Conservation (phyloP, 2,797 vertebrate genomes). For the Centropyge bicolor region DNA sequence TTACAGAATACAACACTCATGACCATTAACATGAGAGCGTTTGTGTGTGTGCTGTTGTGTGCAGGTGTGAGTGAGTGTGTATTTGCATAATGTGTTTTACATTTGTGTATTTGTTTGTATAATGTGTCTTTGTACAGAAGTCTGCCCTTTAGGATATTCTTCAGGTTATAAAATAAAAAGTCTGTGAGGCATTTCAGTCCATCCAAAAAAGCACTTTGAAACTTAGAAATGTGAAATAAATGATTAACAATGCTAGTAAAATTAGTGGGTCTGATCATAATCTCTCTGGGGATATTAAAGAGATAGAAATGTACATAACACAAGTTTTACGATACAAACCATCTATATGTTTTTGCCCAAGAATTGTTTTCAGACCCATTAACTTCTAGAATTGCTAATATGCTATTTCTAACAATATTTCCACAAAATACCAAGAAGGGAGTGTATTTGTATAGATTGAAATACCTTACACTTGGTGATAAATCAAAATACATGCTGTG, state of each 20-base stretch:
- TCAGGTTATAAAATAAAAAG: conserved; percentile 19
- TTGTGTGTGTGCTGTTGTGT: conserved; percentile 41
- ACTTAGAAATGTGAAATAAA: conserved; percentile 1
- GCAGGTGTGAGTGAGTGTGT: conserved; percentile 29
- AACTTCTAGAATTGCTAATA: conserved; percentile 1
- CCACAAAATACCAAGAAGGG: conserved; percentile 2
- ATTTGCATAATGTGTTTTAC: conserved; percentile 31
- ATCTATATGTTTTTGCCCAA: neutral
- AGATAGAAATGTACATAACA: neutral
- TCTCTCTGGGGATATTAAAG: neutral
- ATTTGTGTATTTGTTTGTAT: conserved; percentile 32
- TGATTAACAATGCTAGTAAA: neutral
- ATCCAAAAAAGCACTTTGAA: neutral
- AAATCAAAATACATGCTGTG: neutral
- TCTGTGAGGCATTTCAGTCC: conserved; percentile 8
- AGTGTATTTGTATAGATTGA: conserved; percentile 16
- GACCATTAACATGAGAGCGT: conserved; percentile 34
- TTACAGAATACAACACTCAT: conserved; percentile 28
- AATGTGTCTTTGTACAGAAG: conserved; percentile 32
- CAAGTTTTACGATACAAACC: neutral
- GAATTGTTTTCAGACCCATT: neutral
- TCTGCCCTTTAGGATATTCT: conserved; percentile 43
- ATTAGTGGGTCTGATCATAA: neutral
- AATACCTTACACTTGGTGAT: conserved; percentile 1
- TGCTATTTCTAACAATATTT: neutral